Conservation (phyloP, 2,113 vertebrate genomes). For the Gallinago media region DNA sequence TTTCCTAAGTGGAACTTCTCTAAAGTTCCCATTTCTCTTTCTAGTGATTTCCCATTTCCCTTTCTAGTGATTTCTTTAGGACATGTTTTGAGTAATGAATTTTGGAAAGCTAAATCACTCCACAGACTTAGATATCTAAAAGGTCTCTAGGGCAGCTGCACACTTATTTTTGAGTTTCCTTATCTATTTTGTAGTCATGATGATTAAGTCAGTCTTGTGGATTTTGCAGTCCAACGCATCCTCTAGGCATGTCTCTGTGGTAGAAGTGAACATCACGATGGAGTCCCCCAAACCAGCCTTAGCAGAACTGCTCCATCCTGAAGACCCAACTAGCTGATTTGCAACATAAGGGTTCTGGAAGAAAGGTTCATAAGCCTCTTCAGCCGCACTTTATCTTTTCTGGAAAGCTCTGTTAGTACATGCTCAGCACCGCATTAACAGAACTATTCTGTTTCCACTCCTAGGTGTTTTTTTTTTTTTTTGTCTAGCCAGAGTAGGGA, state of each 20-base stretch:
- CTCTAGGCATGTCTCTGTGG: background rate
- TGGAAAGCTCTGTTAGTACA: background rate
- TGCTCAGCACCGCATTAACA: fast-evolving
- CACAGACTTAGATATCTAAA: background rate
- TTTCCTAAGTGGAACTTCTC: too few relatives aligned
- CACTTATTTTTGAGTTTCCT: background rate
- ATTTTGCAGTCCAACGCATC: background rate
- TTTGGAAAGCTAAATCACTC: background rate
- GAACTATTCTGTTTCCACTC: background rate
- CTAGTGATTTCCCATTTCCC: background rate
- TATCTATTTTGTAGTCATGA: background rate
- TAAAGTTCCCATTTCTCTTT: too few relatives aligned
- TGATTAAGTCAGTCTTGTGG: background rate
- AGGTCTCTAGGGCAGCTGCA: background rate
- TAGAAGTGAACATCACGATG: background rate
- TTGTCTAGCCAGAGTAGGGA: background rate
- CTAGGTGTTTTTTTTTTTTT: background rate
- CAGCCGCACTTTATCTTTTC: background rate
- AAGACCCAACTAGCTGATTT: background rate
- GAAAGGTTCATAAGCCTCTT: background rate
- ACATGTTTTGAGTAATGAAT: background rate
- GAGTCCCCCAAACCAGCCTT: background rate
- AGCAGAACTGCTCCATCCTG: background rate
- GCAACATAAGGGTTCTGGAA: background rate
- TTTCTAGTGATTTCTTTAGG: background rate